A percentile compares a stretch with the other conserved stretches of the same genome.
Evolutionary conservation across 2,888 invertebrate genomes (phyloP).

Genomic region (Cordilura impudica): DNA sequence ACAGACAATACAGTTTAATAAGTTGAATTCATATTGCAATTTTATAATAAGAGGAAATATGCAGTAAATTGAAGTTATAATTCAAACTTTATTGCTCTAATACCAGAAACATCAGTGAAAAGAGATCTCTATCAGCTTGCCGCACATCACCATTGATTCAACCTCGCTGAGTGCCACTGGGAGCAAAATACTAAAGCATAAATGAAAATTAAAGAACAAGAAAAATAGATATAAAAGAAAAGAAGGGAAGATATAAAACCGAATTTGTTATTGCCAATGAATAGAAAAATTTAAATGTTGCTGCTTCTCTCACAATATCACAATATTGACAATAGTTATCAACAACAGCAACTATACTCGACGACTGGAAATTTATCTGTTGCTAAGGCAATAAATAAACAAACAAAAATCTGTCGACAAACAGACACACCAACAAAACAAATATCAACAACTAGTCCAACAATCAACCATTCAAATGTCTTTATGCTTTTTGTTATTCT

Average conservation of each 20-base stretch:
- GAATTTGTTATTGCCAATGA: neutral
- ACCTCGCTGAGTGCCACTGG: neutral
- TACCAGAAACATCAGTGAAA: conserved; percentile 27
- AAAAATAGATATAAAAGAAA: neutral
- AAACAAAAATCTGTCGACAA: neutral
- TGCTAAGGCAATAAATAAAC: conserved; percentile 40
- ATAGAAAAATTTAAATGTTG: neutral
- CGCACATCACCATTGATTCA: no score
- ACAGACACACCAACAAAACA: neutral
- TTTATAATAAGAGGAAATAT: no score
- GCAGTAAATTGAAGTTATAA: conserved; percentile 47
- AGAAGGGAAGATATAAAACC: neutral
- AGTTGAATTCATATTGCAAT: conserved; percentile 15
- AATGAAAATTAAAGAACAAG: neutral
- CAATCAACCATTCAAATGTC: neutral
- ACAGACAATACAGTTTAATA: no score
- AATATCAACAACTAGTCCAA: conserved; percentile 9
- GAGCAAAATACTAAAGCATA: neutral
- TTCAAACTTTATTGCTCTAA: conserved; percentile 23
- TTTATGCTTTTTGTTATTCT: no score
- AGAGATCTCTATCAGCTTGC: no score
- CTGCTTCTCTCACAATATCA: no score
- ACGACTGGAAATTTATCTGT: conserved; percentile 39
- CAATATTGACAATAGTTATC: conserved; percentile 40
- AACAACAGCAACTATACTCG: conserved; percentile 1